Percentiles rank a stretch among this genome's conserved stretches.
These are phyloP conservation scores for Parnassius smintheus DNA, from an alignment of 2,888 invertebrate genomes.

Conservation along the genomic window DNA sequence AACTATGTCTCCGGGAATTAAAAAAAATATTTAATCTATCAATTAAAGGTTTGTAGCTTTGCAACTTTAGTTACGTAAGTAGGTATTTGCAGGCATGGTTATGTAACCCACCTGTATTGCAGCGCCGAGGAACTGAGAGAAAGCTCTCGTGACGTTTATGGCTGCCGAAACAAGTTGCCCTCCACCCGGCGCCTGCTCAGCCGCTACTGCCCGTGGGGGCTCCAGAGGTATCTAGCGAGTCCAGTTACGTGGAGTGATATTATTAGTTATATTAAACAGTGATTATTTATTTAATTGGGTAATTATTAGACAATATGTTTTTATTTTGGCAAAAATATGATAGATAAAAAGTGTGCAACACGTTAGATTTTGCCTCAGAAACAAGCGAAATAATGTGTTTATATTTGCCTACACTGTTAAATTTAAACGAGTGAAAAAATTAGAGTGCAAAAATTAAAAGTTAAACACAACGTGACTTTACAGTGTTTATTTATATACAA, in stretches of 20 bases:
- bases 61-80: background rate
- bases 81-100: slow-evolving; percentile 19
- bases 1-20: too few species aligned
- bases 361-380: background rate
- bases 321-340: background rate
- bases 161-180: slow-evolving; percentile 85
- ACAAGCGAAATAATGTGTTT: background rate
- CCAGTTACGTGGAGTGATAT: slow-evolving; percentile 29
- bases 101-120: slow-evolving; percentile 84
- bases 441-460: background rate
- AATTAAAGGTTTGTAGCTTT: background rate
- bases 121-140: slow-evolving; percentile 88
- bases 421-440: background rate
- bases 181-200: slow-evolving; percentile 62
- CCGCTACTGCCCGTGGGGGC: slow-evolving; percentile 65
- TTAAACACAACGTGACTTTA: background rate
- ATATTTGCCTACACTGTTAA: background rate
- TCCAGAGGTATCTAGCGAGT: slow-evolving; percentile 68
- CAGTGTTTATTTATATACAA: background rate
- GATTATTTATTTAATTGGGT: slow-evolving; percentile 9
- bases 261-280: slow-evolving; percentile 25
- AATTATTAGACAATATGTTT: background rate
- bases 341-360: background rate
- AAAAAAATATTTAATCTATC: too few species aligned
- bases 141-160: slow-evolving; percentile 88